Conservation (phyloP, 2,888 invertebrate genomes). For the Apotomis betuletana region DNA sequence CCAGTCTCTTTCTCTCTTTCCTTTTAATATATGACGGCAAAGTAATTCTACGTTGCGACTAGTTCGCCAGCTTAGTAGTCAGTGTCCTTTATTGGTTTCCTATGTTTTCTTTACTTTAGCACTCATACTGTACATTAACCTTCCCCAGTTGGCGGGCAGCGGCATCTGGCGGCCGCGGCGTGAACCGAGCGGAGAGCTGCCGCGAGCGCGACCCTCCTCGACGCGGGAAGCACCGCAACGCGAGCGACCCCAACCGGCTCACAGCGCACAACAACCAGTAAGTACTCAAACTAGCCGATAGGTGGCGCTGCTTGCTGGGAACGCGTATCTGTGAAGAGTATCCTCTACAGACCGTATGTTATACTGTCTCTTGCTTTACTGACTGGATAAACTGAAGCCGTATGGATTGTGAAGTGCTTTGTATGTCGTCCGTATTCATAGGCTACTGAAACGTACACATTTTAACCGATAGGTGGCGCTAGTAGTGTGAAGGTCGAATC, state of each 20-base stretch:
- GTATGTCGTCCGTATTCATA: too few species aligned
- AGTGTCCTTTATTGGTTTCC: too few species aligned
- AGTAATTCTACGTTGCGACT: too few species aligned
- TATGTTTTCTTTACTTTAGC: neutral
- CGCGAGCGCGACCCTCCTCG: conserved; percentile 77
- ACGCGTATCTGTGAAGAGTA: too few species aligned
- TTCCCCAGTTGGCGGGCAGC: conserved; percentile 59
- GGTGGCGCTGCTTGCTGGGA: conserved; percentile 8
- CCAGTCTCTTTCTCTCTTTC: too few species aligned
- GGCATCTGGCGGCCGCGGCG: conserved; percentile 64
- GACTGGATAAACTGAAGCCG: too few species aligned
- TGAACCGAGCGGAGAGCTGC: conserved; percentile 78
- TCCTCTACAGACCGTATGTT: too few species aligned
- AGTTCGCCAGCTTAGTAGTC: too few species aligned
- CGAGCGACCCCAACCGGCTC: conserved; percentile 78
- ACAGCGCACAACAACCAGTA: conserved; percentile 76
- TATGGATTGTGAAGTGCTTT: too few species aligned
- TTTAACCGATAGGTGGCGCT: neutral
- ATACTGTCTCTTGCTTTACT: too few species aligned
- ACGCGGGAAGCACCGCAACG: conserved; percentile 78
- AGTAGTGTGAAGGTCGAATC: neutral
- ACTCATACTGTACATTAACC: neutral
- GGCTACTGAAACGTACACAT: too few species aligned
- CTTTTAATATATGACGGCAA: too few species aligned
- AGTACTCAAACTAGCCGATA: conserved; percentile 48